Evolutionary conservation across 35 echinoderm and acorn worm genomes (phyloP), one percentile per base, ranked within the genome.

Genomic region (Apostichopus japonicus): DNA sequence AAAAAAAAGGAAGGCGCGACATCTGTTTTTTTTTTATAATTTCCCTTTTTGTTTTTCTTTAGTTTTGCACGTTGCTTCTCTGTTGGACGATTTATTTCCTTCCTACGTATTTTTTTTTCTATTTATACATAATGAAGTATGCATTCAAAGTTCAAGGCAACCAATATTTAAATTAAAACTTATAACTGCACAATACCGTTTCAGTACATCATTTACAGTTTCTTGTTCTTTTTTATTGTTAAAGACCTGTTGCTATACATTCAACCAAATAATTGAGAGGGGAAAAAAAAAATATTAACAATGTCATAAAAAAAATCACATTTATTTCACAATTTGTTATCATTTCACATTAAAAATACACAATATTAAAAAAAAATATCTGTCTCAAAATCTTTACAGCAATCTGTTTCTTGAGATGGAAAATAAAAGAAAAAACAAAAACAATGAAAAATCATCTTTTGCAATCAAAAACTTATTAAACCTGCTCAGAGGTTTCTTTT

Each of bases 291-390:
- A 44, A 44, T 44, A 44, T 44, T 44, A 44, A 44, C 33, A 44
- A 44, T 44, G 17, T 83, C 79, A 54, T 83, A 54, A 83, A 83
- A 83, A 55, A 44, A 44, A 44, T 44, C 54, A 83, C 79, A 83
- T 83, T 83, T 55, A 83, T 83, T 44, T 83, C 79, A 83, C 79
- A 83, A 53, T 83, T 83, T 33, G 8, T 54, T 52, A 54, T 55
- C 79, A 83, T 54, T 83, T 83, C 79, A 83, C 79, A n/a, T 83
- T 83, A 83, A 83, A 83, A 83, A 83, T 55, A 83, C 79, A 83
- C 51, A 54, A 83, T 79, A 67, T 15, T 67, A 67, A 67, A 67
- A 11, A 11, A 67, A 15, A 67, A 67, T 67, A 67, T 67, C 63
- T 15, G 63, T 67, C 63, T 67, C 63, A 67, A 19, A 67, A 67